Percentiles rank a stretch among this genome's conserved stretches.
Conservation (phyloP, 1,140 invertebrate genomes). For the Procambarus virginalis region DNA sequence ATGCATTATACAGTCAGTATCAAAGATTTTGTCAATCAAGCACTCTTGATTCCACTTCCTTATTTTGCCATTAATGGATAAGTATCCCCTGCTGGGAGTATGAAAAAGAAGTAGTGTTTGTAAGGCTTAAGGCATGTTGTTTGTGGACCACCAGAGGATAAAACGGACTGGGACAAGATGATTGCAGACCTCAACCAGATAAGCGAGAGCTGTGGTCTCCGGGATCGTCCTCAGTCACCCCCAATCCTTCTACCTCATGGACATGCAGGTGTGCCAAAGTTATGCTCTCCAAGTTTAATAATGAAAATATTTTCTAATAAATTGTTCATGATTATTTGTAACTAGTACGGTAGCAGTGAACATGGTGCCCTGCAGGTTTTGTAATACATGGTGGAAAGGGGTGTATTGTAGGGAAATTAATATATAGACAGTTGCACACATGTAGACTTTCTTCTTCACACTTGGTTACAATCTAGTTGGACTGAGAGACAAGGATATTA, state of each 20-base stretch:
- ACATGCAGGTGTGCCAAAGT: constrained; percentile 47
- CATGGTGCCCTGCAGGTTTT: no score
- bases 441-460: no score
- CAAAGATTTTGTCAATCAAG: constrained; percentile 2
- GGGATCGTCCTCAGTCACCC: constrained; percentile 46
- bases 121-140: constrained; percentile 38
- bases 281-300: not conserved
- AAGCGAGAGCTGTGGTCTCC: constrained; percentile 65
- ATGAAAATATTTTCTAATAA: not conserved
- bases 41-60: not conserved
- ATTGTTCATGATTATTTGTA: no score
- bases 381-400: no score
- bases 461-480: no score
- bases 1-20: not conserved
- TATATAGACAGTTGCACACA: no score
- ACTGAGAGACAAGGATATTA: no score
- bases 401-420: no score
- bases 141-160: constrained; percentile 69
- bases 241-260: constrained; percentile 26
- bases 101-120: not conserved
- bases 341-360: no score
- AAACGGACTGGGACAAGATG: constrained; percentile 72
- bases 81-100: not conserved
- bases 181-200: constrained; percentile 72
- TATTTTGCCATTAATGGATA: not conserved